phyloP scores from a whole-genome alignment of 2,888 invertebrate species.

The Tenthredo distinguenda region DNA sequence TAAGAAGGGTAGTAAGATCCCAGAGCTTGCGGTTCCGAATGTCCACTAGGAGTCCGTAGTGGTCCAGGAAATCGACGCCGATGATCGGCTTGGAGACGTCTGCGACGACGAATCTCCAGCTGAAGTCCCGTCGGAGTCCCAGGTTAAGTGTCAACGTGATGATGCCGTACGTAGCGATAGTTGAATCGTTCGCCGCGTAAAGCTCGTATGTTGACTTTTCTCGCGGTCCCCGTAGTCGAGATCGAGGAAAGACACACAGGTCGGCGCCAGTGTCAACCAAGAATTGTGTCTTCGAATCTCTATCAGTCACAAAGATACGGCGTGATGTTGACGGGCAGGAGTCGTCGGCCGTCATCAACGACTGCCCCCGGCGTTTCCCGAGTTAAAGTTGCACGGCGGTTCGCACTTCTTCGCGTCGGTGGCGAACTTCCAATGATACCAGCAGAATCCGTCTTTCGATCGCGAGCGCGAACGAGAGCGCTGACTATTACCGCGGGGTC shows the following conservation, averaged over 20 bases:
- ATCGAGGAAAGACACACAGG: constrained; percentile 59
- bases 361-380: constrained; percentile 63
- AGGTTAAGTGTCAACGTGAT: constrained; percentile 62
- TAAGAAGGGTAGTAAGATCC: constrained; percentile 55
- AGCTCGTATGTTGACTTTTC: constrained; percentile 62
- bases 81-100: constrained; percentile 70
- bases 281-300: constrained; percentile 51
- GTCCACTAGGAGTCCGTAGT: constrained; percentile 69
- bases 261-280: constrained; percentile 62
- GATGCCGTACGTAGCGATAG: constrained; percentile 68
- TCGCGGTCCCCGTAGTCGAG: constrained; percentile 55
- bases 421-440: constrained; percentile 56
- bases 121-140: constrained; percentile 65
- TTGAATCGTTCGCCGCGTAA: constrained; percentile 68
- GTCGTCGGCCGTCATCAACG: constrained; percentile 65
- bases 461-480: constrained; percentile 19
- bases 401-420: constrained; percentile 46
- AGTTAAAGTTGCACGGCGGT: constrained; percentile 51
- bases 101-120: constrained; percentile 69
- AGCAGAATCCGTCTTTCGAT: constrained; percentile 43
- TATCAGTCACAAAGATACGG: constrained; percentile 59
- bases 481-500: not conserved
- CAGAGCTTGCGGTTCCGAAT: constrained; percentile 60
- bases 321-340: constrained; percentile 53
- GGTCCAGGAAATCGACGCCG: constrained; percentile 68